Evolutionary conservation across 2,888 invertebrate species (phyloP).

Genomic region (Cephus runcator): DNA sequence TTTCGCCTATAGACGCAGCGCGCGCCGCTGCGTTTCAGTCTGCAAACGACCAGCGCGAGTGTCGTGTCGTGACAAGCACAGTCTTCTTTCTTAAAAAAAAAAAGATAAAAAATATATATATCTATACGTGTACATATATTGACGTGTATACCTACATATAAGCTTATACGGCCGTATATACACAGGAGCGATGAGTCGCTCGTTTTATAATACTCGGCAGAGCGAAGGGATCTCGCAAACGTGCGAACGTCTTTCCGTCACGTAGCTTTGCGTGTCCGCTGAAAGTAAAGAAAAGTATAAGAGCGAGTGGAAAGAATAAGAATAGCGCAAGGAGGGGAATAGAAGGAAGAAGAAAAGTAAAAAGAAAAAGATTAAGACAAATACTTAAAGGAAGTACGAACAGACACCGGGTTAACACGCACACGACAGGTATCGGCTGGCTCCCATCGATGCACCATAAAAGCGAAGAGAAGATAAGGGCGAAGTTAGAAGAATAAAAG

Average conservation of each 20-base stretch:
- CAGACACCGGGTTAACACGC: not conserved
- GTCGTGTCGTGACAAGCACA: constrained; percentile 35
- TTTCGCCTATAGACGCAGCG: constrained; percentile 9
- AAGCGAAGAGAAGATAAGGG: not conserved
- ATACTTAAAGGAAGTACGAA: not conserved
- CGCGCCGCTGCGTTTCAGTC: constrained; percentile 49
- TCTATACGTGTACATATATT: constrained; percentile 8
- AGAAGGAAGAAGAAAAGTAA: not conserved
- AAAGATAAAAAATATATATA: constrained; percentile 13
- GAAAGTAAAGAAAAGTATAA: not conserved
- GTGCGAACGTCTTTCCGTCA: not conserved
- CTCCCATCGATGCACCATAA: not conserved
- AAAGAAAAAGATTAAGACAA: not conserved
- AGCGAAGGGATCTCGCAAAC: not conserved
- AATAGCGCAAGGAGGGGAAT: not conserved
- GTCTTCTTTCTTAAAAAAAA: not conserved
- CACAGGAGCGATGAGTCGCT: not conserved
- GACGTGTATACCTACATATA: not conserved
- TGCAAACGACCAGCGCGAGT: constrained; percentile 53
- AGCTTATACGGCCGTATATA: not conserved
- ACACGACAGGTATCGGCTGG: not conserved
- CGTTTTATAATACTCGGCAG: not conserved
- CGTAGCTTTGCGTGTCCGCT: not conserved
- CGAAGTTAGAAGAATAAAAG: not conserved
- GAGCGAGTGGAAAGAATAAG: not conserved